Conservation (phyloP, 2,113 vertebrate genomes). For the Elachura formosa region DNA sequence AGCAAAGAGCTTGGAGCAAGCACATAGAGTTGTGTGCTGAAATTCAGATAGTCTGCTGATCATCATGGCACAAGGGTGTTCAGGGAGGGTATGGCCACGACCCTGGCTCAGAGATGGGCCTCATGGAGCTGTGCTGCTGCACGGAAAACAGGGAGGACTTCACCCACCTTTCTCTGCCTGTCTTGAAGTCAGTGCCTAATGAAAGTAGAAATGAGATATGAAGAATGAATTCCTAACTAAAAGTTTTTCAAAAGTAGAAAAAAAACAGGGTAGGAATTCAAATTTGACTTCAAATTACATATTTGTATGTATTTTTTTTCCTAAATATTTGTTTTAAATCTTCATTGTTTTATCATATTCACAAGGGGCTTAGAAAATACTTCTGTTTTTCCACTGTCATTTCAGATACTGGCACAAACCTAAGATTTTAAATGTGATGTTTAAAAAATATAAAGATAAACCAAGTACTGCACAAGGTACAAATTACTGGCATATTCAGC, state of each 20-base stretch:
- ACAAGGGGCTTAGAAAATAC: not conserved
- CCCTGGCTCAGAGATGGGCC: not conserved
- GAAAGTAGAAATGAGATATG: not conserved
- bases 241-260: not conserved
- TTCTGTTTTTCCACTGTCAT: not conserved
- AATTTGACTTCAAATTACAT: not conserved
- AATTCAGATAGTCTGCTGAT: not conserved
- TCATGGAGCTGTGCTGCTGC: not conserved
- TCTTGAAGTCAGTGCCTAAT: not conserved
- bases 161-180: not conserved
- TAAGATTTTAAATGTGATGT: not conserved
- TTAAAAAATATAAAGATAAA: not conserved
- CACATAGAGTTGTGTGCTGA: fast-evolving
- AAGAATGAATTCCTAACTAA: not conserved
- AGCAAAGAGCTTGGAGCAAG: not conserved
- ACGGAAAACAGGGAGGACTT: not conserved
- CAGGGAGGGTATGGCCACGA: not conserved
- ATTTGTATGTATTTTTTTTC: not conserved
- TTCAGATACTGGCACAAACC: not conserved
- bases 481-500: not conserved
- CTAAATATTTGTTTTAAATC: not conserved
- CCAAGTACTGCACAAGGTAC: not conserved
- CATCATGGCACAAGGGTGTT: fast-evolving
- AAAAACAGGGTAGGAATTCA: not conserved
- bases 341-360: not conserved